These are phyloP conservation scores for Pristionchus exspectatus DNA, from an alignment of 2,888 invertebrate genomes.

Conservation along the genomic window DNA sequence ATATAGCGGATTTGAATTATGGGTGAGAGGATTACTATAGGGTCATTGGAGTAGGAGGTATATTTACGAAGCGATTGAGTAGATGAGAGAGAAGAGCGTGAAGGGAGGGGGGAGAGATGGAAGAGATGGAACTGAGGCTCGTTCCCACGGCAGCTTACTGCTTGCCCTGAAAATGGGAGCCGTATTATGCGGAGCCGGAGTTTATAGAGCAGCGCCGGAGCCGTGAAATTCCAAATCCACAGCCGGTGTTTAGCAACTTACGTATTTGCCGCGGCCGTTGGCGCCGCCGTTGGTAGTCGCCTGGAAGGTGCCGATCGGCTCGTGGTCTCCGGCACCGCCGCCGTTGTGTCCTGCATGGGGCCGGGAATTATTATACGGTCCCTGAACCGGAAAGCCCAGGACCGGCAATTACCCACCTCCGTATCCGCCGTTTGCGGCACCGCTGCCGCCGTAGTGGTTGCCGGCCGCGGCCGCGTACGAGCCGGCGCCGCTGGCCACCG, in stretches of 20 bases:
- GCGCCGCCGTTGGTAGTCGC: slow-evolving; percentile 27
- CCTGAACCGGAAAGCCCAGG: neutral
- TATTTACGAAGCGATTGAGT: slow-evolving; percentile 42
- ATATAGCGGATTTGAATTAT: slow-evolving; percentile 19
- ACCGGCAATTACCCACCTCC: neutral
- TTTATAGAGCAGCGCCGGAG: neutral
- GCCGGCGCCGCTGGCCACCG: neutral
- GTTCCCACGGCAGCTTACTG: slow-evolving; percentile 37
- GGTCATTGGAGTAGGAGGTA: neutral
- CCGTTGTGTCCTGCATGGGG: slow-evolving; percentile 42
- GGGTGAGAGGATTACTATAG: neutral
- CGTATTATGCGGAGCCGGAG: neutral
- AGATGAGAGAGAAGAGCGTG: neutral
- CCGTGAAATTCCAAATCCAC: neutral
- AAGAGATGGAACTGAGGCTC: slow-evolving; percentile 17
- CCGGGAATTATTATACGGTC: neutral
- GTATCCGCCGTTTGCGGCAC: slow-evolving; percentile 13
- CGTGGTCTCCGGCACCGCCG: slow-evolving; percentile 34
- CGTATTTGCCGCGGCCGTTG: slow-evolving; percentile 44
- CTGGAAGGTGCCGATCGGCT: slow-evolving; percentile 53
- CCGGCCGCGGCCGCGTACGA: slow-evolving; percentile 47
- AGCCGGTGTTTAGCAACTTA: neutral
- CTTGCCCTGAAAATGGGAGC: slow-evolving; percentile 43
- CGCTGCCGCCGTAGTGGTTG: slow-evolving; percentile 42
- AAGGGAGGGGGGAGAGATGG: neutral